A percentile compares a stretch with the other conserved stretches of the same genome.
These are phyloP conservation scores for Myoxocephalus aenaeus DNA, from an alignment of 2,797 vertebrate genomes.

Conservation along the genomic window DNA sequence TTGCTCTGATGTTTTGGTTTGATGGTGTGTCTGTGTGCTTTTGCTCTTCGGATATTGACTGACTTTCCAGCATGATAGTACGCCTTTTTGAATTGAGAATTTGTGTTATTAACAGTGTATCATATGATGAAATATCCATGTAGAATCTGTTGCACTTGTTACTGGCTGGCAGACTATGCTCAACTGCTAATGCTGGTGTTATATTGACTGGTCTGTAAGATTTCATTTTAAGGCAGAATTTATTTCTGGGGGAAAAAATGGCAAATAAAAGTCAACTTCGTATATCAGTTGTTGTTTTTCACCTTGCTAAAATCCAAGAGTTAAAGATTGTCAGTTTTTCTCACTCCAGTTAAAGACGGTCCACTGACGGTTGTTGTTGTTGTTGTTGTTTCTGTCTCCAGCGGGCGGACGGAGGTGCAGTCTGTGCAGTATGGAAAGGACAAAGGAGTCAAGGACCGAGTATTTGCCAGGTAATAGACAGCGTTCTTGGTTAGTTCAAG, in stretches of 20 bases:
- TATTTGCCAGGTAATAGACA: conserved; percentile 93
- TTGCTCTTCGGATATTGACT: conserved; percentile 29
- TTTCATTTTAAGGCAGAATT: neutral
- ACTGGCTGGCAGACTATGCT: neutral
- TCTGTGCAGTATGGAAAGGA: conserved; percentile 99
- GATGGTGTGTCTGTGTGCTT: neutral
- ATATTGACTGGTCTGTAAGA: neutral
- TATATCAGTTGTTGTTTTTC: no score
- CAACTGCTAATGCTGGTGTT: neutral
- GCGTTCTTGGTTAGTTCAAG: neutral
- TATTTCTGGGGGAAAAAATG: neutral
- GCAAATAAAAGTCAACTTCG: neutral
- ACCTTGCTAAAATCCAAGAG: neutral
- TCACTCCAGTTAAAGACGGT: neutral
- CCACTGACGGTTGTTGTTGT: conserved; percentile 22
- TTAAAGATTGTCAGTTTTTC: neutral
- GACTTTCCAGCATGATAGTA: conserved; percentile 15
- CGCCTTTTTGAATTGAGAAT: neutral
- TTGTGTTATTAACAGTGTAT: conserved; percentile 8
- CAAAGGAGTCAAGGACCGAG: conserved; percentile 95
- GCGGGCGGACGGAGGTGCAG: conserved; percentile 97
- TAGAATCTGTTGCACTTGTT: neutral
- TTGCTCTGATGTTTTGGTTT: conserved; percentile 39
- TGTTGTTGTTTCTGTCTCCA: conserved; percentile 74
- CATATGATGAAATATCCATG: neutral